Percentiles rank a stretch among this genome's conserved stretches.
phyloP scores from a whole-genome alignment of 1,140 invertebrate genomes.

The Paracyclopina nana region DNA sequence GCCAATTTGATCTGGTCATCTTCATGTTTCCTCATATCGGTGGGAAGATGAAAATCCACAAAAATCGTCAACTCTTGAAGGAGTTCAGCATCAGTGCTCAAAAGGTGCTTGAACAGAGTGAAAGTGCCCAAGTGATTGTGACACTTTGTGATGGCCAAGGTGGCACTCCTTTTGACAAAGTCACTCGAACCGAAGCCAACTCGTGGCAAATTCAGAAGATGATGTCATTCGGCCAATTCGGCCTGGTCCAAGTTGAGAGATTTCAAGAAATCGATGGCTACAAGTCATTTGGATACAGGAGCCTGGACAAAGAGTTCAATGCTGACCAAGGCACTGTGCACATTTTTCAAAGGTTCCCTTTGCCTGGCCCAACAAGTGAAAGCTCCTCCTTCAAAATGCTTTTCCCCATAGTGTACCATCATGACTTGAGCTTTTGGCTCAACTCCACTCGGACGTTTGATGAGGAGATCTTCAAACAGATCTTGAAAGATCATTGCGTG shows the following conservation, averaged over 20 bases:
- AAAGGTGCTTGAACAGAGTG: not conserved
- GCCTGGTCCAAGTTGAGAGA: not conserved
- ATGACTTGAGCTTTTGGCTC: too few relatives aligned
- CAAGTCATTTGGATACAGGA: not conserved
- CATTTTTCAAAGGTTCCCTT: conserved; percentile 47
- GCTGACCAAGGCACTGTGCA: conserved; percentile 33
- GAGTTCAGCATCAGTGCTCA: not conserved
- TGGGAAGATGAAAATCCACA: not conserved
- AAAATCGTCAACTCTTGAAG: not conserved
- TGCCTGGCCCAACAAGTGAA: too few relatives aligned
- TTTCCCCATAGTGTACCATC: too few relatives aligned
- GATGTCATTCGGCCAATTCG: not conserved
- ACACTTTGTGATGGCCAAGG: not conserved
- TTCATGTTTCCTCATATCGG: conserved; percentile 1
- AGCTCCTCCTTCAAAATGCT: too few relatives aligned
- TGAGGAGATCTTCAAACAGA: too few relatives aligned
- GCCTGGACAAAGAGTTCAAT: not conserved
- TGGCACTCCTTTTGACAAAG: not conserved
- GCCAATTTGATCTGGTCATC: not conserved
- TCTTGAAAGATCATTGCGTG: too few relatives aligned
- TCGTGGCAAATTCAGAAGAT: not conserved
- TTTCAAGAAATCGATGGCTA: not conserved
- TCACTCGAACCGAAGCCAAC: not conserved
- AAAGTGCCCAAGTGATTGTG: not conserved
- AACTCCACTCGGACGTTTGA: too few relatives aligned